A percentile compares a stretch with the other conserved stretches of the same genome.
Evolutionary conservation across 2,113 vertebrate species (phyloP).

Genomic region (Ammodramus savannarum): DNA sequence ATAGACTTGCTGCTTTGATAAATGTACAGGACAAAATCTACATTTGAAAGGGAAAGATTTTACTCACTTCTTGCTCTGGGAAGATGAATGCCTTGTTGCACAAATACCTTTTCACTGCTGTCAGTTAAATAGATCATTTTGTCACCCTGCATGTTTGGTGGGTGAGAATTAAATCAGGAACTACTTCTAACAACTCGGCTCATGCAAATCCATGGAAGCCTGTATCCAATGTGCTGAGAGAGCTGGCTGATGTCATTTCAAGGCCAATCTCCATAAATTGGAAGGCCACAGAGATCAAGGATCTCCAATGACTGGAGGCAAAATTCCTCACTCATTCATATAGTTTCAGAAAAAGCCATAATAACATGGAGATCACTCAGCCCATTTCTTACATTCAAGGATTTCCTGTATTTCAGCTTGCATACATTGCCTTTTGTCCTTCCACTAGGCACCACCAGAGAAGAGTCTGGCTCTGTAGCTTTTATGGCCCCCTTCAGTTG

Average conservation of each 20-base stretch:
- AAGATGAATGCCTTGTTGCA: background rate
- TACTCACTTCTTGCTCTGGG: background rate
- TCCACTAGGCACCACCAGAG: background rate
- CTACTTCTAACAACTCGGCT: background rate
- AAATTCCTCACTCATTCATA: background rate
- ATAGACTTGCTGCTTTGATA: background rate
- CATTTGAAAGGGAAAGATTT: background rate
- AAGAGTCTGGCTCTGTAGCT: background rate
- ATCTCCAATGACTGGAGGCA: accelerated
- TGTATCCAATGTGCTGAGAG: background rate
- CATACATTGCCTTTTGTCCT: background rate
- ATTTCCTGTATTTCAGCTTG: background rate
- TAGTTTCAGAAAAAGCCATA: background rate
- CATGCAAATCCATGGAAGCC: background rate
- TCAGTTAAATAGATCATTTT: background rate
- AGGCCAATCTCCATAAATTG: background rate
- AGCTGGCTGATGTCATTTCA: background rate
- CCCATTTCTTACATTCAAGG: background rate
- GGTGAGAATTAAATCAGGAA: background rate
- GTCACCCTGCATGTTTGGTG: background rate
- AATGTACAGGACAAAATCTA: background rate
- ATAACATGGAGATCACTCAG: background rate
- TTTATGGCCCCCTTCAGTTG: background rate
- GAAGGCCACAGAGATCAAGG: background rate
- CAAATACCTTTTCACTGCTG: background rate